Percentiles rank a stretch among this genome's conserved stretches.
Evolutionary conservation across 2,113 vertebrate genomes (phyloP).

Genomic region (Catagonus wagneri): DNA sequence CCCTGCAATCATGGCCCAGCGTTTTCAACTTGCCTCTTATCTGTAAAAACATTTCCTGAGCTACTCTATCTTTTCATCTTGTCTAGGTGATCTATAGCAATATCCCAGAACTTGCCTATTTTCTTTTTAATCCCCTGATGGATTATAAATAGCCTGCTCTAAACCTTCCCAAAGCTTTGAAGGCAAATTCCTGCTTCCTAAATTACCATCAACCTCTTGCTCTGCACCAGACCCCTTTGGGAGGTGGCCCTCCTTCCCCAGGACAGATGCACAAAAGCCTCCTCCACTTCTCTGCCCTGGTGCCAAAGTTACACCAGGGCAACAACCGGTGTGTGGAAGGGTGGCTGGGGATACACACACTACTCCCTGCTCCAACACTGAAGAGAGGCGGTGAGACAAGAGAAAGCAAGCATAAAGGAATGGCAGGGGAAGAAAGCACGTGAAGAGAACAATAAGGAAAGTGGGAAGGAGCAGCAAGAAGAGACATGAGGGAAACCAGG

Average conservation of each 20-base stretch:
- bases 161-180: conserved; percentile 47
- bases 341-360: not conserved
- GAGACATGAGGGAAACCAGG: not conserved
- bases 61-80: conserved; percentile 71
- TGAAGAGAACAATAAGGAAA: not conserved
- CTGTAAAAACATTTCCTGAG: conserved; percentile 77
- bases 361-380: not conserved
- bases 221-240: not conserved
- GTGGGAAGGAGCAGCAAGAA: not conserved
- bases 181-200: conserved; percentile 51
- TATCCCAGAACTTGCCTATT: conserved; percentile 68
- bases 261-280: not conserved
- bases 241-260: not conserved
- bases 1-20: not conserved
- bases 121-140: conserved; percentile 69
- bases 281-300: not conserved
- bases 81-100: conserved; percentile 72
- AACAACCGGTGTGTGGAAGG: accelerated
- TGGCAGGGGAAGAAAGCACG: not conserved
- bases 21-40: conserved; percentile 73
- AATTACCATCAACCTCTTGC: not conserved
- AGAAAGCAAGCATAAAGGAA: not conserved
- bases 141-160: conserved; percentile 71
- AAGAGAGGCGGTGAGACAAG: not conserved
- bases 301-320: not conserved